A percentile compares a stretch with the other conserved stretches of the same genome.
Conservation (phyloP, 2,113 vertebrate species). For the Psammodynastes pulverulentus region DNA sequence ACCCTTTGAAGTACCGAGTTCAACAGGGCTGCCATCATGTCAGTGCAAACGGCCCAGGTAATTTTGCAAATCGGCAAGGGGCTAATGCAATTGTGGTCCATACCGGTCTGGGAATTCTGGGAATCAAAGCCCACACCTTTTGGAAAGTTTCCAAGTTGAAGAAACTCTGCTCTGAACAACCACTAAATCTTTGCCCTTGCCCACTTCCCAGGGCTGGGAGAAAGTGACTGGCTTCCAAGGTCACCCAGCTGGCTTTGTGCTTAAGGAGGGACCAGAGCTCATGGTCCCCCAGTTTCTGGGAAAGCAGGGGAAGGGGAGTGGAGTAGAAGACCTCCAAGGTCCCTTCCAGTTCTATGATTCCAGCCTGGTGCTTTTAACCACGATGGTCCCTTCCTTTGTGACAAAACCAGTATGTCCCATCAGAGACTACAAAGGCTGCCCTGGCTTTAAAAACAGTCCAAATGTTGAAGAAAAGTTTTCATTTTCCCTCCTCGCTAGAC, state of each 20-base stretch:
- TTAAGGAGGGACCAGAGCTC: neutral
- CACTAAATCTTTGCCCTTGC: neutral
- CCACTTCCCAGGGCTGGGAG: neutral
- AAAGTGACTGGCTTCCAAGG: neutral
- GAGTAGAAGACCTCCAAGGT: neutral
- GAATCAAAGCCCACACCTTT: neutral
- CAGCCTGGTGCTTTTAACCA: neutral
- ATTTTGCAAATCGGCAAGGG: conserved; percentile 8
- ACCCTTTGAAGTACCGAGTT: conserved; percentile 60
- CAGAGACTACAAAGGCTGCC: neutral
- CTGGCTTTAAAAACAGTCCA: neutral
- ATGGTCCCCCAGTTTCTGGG: neutral
- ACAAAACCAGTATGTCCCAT: neutral
- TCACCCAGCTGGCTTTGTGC: neutral
- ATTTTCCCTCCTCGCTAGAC: conserved; percentile 36
- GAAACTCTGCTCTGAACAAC: neutral
- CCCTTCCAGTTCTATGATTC: neutral
- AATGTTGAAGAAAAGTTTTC: neutral
- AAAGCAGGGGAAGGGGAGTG: neutral
- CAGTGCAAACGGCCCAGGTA: conserved; percentile 55
- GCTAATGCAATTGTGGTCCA: neutral
- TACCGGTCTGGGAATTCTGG: neutral
- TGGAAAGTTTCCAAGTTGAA: neutral
- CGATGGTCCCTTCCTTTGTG: neutral
- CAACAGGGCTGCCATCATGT: conserved; percentile 59